Conservation (phyloP, 1,140 invertebrate genomes). For the Cecropterus lyciades region DNA sequence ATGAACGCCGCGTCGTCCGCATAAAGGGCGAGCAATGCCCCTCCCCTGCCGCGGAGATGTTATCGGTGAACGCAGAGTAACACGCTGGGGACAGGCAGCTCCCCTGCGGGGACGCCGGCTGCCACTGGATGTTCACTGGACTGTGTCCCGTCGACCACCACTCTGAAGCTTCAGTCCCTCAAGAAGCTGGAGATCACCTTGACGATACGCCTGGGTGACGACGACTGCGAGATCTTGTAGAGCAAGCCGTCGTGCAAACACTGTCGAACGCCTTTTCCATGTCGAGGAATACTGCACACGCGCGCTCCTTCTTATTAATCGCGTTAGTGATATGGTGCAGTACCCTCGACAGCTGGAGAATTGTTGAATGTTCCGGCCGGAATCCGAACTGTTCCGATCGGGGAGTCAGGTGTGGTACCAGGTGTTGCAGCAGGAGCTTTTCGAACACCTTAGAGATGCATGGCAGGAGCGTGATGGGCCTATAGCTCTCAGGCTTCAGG, state of each 20-base stretch:
- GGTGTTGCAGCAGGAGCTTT: slow-evolving; percentile 43
- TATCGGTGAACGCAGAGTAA: slow-evolving; percentile 31
- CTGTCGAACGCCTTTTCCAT: slow-evolving; percentile 15
- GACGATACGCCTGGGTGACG: background rate
- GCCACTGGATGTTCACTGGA: slow-evolving; percentile 5
- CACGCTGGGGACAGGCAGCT: slow-evolving; percentile 38
- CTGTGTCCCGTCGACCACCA: slow-evolving; percentile 16
- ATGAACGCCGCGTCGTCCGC: slow-evolving; percentile 41
- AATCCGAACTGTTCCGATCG: slow-evolving; percentile 62
- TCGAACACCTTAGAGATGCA: slow-evolving; percentile 54
- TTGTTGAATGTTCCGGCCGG: slow-evolving; percentile 51
- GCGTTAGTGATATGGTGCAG: slow-evolving; percentile 30
- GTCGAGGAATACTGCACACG: slow-evolving; percentile 35
- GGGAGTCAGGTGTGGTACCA: slow-evolving; percentile 4
- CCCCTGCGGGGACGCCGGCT: slow-evolving; percentile 37
- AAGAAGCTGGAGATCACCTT: slow-evolving; percentile 33
- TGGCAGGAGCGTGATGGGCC: slow-evolving; percentile 57
- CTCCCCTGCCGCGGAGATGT: slow-evolving; percentile 24
- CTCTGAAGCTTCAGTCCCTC: slow-evolving; percentile 6
- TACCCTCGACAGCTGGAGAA: slow-evolving; percentile 41
- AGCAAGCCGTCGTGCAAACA: slow-evolving; percentile 42
- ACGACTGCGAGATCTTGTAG: slow-evolving; percentile 23
- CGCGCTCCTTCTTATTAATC: slow-evolving; percentile 42
- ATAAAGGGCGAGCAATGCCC: slow-evolving; percentile 22
- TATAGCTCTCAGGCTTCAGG: slow-evolving; percentile 42